Evolutionary conservation across 1,140 invertebrate species (phyloP), one percentile per base, ranked within the genome.

Genomic region (Armadillidium nasatum): DNA sequence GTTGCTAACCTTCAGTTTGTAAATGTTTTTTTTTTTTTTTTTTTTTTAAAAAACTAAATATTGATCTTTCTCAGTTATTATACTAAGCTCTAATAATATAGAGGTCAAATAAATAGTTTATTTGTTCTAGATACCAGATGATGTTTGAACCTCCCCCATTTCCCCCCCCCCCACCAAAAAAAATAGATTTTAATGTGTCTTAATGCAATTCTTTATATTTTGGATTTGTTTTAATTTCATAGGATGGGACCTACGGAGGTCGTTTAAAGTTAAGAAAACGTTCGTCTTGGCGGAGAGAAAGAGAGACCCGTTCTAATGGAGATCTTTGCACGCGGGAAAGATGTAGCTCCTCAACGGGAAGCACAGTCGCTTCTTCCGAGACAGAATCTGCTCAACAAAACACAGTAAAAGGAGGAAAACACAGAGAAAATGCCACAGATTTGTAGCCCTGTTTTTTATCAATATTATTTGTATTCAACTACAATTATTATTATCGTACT

Each of bases 161-260:
- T 50, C 46, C 15, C n/a, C n/a, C n/a, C n/a, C n/a, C n/a, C 10
- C 6, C 11, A 19, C 45, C 23, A 2, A 22, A 19, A 22, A 46
- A n/a, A 73, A 13, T 3, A 43, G 2, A 11, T 19, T 73, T 73
- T 13, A 44, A 11, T 46, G 1, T 45, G 1, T 73, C 15, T 4
- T 21, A 45, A 68, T 45, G 3, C 67, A 11, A 44, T 13, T 3
- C n/a, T 21, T 68, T 23, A 11, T 13, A 44, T 73, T 45, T 15
- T 13, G 10, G 4, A 1, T 19, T 68, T 33, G 11, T 45, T 22
- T n/a, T 15, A 22, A n/a, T 60, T 76, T 54, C 23, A 15, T 73
- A 80, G 79, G 79, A 80, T 60, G 79, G 79, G n/a, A 80, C 79
- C 10, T 80, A 80, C 71, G 79, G 79, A 44, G 79, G 79, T 6